Percentiles rank a stretch among this genome's conserved stretches.
Evolutionary conservation across 2,113 vertebrate species (phyloP).

Genomic region (Elaphurus davidianus): DNA sequence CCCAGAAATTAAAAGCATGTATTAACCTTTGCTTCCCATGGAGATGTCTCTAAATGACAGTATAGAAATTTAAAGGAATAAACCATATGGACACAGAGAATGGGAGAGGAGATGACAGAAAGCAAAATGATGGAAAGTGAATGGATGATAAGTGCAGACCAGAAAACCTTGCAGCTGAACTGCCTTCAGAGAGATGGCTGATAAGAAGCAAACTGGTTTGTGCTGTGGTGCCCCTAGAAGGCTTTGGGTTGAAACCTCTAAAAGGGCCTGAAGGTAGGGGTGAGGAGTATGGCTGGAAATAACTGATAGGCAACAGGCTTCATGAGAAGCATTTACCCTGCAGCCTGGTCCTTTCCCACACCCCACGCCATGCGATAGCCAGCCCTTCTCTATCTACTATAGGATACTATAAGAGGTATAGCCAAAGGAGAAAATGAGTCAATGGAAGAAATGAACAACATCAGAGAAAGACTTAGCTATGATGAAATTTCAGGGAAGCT

Average conservation of each 20-base stretch:
- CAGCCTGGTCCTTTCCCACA: background rate
- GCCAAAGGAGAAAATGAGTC: background rate
- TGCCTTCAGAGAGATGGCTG: background rate
- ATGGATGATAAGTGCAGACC: background rate
- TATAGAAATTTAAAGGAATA: background rate
- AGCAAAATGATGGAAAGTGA: background rate
- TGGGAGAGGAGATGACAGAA: background rate
- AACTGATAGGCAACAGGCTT: background rate
- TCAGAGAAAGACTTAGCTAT: background rate
- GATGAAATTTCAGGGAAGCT: background rate
- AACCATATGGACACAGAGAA: background rate
- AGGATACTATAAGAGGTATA: background rate
- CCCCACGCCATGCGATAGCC: background rate
- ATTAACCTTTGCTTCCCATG: background rate
- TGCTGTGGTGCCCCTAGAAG: accelerated
- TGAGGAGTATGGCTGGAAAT: background rate
- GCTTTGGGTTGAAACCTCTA: background rate
- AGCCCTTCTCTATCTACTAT: background rate
- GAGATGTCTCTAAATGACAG: background rate
- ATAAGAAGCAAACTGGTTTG: background rate
- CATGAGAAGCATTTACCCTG: background rate
- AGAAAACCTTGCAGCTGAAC: background rate
- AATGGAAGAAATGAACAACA: background rate
- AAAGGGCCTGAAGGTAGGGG: background rate
- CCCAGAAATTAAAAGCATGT: background rate